Conservation (phyloP, 1,140 invertebrate species). For the Spodoptera litura region DNA sequence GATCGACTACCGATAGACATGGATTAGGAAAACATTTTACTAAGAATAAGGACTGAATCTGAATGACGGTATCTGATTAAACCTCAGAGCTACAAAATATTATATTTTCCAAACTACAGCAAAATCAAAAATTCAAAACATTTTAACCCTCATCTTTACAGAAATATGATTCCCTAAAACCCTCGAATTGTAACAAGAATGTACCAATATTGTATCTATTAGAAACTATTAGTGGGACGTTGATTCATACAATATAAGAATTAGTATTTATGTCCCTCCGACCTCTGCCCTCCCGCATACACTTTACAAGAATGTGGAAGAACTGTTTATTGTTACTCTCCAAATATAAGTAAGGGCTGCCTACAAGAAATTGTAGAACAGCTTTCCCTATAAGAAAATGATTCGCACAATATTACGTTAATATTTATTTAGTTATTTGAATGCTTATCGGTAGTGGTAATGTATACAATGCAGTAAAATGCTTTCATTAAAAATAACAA, state of each 20-base stretch:
- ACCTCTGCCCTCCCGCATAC: conserved; percentile 66
- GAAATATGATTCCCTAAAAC: not conserved
- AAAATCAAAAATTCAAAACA: too few relatives aligned
- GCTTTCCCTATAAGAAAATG: not conserved
- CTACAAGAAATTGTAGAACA: not conserved
- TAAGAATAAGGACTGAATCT: too few relatives aligned
- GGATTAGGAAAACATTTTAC: too few relatives aligned
- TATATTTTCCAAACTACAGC: too few relatives aligned
- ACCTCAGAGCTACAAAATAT: too few relatives aligned
- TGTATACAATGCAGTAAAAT: too few relatives aligned
- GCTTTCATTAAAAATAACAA: too few relatives aligned
- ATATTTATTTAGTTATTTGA: too few relatives aligned
- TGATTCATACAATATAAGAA: conserved; percentile 60
- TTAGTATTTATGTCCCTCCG: conserved; percentile 70
- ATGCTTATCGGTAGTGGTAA: too few relatives aligned
- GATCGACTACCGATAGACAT: too few relatives aligned
- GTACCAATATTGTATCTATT: conserved; percentile 33
- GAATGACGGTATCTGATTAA: too few relatives aligned
- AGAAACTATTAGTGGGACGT: conserved; percentile 43
- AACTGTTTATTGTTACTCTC: conserved; percentile 47
- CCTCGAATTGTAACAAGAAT: conserved; percentile 5
- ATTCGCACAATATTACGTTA: too few relatives aligned
- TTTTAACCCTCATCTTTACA: not conserved
- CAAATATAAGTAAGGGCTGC: conserved; percentile 21
- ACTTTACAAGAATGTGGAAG: conserved; percentile 67